Conservation (phyloP, 2,888 invertebrate genomes). For the Eupithecia tripunctaria region DNA sequence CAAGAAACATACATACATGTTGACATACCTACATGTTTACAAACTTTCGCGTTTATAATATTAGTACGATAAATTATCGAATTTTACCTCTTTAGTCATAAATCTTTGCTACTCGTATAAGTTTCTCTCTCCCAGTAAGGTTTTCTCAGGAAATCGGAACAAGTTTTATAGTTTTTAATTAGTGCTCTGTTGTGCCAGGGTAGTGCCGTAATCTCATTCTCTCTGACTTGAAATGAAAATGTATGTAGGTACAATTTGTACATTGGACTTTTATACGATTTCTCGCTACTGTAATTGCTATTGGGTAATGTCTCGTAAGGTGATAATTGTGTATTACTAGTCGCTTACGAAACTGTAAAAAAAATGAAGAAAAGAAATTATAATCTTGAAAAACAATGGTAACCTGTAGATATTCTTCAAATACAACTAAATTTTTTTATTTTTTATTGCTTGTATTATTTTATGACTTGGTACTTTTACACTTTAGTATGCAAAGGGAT, state of each 20-base stretch:
- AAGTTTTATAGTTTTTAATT: slow-evolving; percentile 27
- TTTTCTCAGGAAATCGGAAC: slow-evolving; percentile 18
- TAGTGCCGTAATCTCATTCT: slow-evolving; percentile 23
- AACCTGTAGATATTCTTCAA: too few species aligned
- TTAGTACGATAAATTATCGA: not conserved
- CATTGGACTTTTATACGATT: not conserved
- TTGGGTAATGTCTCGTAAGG: not conserved
- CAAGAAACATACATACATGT: too few species aligned
- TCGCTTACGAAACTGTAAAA: too few species aligned
- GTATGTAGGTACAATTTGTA: not conserved
- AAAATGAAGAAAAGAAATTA: too few species aligned
- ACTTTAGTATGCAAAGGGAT: not conserved
- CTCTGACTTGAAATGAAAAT: slow-evolving; percentile 31
- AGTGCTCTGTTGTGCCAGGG: slow-evolving; percentile 20
- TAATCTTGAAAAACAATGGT: too few species aligned
- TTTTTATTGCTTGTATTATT: too few species aligned
- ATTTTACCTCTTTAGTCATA: not conserved
- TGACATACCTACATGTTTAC: too few species aligned
- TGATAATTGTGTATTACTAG: not conserved
- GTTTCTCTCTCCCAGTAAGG: not conserved
- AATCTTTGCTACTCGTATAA: not conserved
- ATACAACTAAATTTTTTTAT: too few species aligned
- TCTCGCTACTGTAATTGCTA: not conserved
- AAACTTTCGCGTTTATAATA: too few species aligned
- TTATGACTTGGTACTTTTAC: too few species aligned